These are phyloP conservation scores for Trinectes maculatus DNA, from an alignment of 2,113 vertebrate species.

Conservation along the genomic window DNA sequence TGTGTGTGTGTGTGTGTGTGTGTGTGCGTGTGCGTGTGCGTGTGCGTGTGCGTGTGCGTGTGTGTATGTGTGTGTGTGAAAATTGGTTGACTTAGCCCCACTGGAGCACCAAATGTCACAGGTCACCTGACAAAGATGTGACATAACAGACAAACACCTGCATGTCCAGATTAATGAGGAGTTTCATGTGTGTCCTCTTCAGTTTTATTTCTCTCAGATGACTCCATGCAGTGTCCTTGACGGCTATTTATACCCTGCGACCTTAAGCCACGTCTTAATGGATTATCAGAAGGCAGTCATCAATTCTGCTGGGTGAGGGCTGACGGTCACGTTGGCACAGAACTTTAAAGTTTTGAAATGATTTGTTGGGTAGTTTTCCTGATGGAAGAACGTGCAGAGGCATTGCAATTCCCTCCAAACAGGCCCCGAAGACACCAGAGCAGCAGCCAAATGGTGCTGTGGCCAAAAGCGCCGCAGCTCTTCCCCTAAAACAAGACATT, in stretches of 20 bases:
- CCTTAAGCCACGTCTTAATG: conserved; percentile 74
- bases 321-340: conserved; percentile 63
- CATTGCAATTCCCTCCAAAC: conserved; percentile 20
- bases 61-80: too few relatives aligned
- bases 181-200: conserved; percentile 41
- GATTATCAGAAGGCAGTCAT: conserved; percentile 75
- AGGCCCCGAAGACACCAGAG: conserved; percentile 67
- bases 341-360: conserved; percentile 60
- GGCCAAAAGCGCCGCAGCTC: conserved; percentile 59
- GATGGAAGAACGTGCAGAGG: conserved; percentile 21
- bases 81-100: too few relatives aligned
- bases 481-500: conserved; percentile 69
- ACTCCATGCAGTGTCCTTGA: conserved; percentile 64
- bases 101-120: conserved; percentile 17
- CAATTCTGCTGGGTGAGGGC: conserved; percentile 60
- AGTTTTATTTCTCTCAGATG: conserved; percentile 13
- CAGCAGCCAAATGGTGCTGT: conserved; percentile 67
- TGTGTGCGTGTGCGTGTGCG: too few relatives aligned
- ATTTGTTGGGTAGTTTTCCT: conserved; percentile 51
- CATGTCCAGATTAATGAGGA: conserved; percentile 60
- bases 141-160: conserved; percentile 47
- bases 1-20: too few relatives aligned
- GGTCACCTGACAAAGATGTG: conserved; percentile 45
- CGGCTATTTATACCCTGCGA: conserved; percentile 69
- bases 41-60: too few relatives aligned